phyloP scores from a whole-genome alignment of 2,113 vertebrate genomes.

The Micronycteris hirsuta region DNA sequence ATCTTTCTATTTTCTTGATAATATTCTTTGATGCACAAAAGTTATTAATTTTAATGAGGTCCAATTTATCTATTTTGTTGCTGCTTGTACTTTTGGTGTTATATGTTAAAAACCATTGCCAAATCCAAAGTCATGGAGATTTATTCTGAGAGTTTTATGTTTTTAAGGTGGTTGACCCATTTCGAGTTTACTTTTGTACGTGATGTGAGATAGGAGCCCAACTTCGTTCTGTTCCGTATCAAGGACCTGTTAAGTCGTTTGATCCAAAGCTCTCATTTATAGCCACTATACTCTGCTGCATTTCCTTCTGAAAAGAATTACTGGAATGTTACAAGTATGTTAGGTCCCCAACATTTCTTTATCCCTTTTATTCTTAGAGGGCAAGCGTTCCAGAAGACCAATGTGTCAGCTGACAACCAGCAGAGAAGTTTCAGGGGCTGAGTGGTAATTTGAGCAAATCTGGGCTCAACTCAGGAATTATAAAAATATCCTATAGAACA shows the following conservation, averaged over 20 bases:
- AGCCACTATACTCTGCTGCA: neutral
- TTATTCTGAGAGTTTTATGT: neutral
- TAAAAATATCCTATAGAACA: neutral
- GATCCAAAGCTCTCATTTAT: neutral
- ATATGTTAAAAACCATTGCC: neutral
- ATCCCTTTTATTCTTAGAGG: neutral
- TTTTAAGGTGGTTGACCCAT: neutral
- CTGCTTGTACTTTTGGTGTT: neutral
- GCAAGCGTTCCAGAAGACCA: neutral
- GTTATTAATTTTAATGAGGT: neutral
- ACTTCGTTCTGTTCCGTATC: neutral
- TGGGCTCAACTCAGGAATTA: neutral
- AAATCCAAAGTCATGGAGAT: neutral
- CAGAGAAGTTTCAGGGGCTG: neutral
- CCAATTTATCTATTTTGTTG: neutral
- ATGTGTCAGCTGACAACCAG: neutral
- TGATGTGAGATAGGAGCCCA: neutral
- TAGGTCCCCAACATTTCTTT: neutral
- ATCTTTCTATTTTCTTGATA: neutral
- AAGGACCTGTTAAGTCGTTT: neutral
- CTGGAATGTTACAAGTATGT: neutral
- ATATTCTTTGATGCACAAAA: neutral
- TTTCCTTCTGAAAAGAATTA: slow-evolving; percentile 1
- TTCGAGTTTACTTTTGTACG: neutral
- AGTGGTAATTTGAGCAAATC: neutral